These are phyloP conservation scores for Mayetiola destructor DNA, from an alignment of 2,888 invertebrate species.

Conservation along the genomic window DNA sequence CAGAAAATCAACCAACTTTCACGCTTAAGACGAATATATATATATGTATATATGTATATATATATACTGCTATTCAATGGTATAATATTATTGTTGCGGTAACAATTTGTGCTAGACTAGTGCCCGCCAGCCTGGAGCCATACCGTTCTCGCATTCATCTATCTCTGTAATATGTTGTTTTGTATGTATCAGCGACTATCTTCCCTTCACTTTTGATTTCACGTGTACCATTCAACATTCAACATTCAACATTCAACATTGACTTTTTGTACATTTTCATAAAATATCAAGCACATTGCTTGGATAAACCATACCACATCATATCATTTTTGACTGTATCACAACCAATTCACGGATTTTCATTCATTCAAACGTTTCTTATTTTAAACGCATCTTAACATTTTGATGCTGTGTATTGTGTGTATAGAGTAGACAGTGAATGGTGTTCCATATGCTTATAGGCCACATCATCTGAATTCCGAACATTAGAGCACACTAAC, in stretches of 20 bases:
- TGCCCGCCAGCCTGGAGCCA: constrained; percentile 18
- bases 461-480: no score
- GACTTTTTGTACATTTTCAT: constrained; percentile 8
- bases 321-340: no score
- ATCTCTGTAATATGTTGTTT: constrained; percentile 11
- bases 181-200: constrained; percentile 6
- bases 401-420: no score
- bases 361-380: no score
- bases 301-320: no score
- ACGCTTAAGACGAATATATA: constrained; percentile 9
- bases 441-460: no score
- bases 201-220: constrained; percentile 14
- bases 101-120: constrained; percentile 16
- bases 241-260: constrained; percentile 9
- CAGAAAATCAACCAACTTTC: constrained; percentile 6
- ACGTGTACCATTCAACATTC: constrained; percentile 12
- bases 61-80: constrained; percentile 4
- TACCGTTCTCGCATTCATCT: constrained; percentile 4
- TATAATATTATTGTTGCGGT: constrained; percentile 14
- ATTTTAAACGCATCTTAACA: no score
- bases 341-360: no score
- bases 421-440: no score
- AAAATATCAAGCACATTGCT: constrained; percentile 9
- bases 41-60: no score
- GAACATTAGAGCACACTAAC: no score